These are phyloP conservation scores for Wiebesia pumilae DNA, from an alignment of 1,140 invertebrate species.

Conservation along the genomic window DNA sequence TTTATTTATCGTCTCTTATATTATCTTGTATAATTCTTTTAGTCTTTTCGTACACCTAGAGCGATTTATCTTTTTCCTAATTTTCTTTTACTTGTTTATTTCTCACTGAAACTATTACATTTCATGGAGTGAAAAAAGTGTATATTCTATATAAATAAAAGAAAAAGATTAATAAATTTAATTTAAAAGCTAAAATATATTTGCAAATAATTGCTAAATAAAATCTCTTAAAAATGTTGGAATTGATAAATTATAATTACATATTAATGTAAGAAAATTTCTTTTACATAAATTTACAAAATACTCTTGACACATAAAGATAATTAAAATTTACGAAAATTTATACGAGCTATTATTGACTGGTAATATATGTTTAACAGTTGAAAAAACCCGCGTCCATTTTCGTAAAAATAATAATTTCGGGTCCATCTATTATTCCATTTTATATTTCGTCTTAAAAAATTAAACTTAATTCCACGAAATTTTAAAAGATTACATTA, in stretches of 20 bases:
- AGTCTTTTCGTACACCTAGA: not conserved
- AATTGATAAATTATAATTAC: no score
- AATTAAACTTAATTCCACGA: no score
- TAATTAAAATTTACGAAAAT: no score
- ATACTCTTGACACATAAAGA: no score
- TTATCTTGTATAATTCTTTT: constrained; percentile 1
- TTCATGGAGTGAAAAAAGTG: not conserved
- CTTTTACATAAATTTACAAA: no score
- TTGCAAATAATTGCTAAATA: no score
- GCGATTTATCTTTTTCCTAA: not conserved
- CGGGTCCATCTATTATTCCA: no score
- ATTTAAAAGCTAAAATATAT: no score
- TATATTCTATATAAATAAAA: not conserved
- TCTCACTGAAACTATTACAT: not conserved
- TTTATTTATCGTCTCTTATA: not conserved
- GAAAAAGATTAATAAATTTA: not conserved
- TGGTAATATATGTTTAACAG: not conserved
- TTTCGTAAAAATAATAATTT: not conserved
- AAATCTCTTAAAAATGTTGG: no score
- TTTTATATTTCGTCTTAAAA: no score
- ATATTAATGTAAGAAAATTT: no score
- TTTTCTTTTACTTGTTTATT: not conserved
- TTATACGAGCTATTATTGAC: not conserved
- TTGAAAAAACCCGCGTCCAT: not conserved
- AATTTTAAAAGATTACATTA: no score